These are phyloP conservation scores for Rhaphigaster nebulosa DNA, from an alignment of 2,888 invertebrate genomes.

Conservation along the genomic window DNA sequence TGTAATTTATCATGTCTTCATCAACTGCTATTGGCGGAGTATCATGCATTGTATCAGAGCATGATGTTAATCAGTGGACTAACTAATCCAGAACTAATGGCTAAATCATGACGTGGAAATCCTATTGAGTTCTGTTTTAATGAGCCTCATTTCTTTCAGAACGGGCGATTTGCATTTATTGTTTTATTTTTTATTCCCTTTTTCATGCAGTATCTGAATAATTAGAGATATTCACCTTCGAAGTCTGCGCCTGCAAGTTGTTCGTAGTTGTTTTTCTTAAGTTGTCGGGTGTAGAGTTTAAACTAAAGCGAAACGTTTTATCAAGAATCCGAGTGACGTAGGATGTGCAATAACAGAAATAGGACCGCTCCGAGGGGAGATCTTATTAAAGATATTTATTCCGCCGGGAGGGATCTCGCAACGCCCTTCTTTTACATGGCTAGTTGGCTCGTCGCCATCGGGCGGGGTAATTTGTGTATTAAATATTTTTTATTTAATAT, in stretches of 20 bases:
- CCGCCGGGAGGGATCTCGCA: slow-evolving; percentile 1
- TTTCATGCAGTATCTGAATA: background rate
- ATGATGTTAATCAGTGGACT: background rate
- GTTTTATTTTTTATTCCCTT: no score
- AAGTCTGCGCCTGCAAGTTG: background rate
- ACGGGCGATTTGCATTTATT: no score
- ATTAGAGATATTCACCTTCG: background rate
- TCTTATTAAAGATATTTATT: background rate
- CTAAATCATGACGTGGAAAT: no score
- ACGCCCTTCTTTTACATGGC: slow-evolving; percentile 22
- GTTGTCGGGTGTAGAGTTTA: background rate
- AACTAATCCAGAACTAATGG: background rate
- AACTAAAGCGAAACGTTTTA: background rate
- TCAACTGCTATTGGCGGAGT: background rate
- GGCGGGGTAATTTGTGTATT: background rate
- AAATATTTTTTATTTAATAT: slow-evolving; percentile 1
- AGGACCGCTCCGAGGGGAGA: background rate
- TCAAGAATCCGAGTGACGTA: background rate
- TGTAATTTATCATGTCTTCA: background rate
- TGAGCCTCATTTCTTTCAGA: no score
- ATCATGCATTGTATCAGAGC: no score
- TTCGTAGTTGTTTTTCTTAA: background rate
- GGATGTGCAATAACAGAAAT: slow-evolving; percentile 26
- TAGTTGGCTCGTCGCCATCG: background rate
- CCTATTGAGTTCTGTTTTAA: no score